Evolutionary conservation across 2,888 invertebrate species (phyloP), one percentile per base, ranked within the genome.

Genomic region (Lepidocyrtinus sp.): DNA sequence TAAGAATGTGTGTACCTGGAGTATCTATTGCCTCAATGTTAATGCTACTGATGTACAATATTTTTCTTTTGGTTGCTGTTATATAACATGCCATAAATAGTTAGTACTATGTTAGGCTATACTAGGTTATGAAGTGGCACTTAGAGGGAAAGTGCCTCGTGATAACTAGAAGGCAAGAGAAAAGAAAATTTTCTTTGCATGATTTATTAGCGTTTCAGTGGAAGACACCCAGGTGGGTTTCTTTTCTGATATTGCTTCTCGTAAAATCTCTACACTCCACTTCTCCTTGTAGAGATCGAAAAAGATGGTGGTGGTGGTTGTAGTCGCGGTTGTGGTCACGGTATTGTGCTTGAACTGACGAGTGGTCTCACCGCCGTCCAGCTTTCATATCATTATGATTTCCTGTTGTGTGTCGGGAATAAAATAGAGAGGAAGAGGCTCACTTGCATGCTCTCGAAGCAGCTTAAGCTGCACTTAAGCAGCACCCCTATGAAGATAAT

Each of bases 151-250:
- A n/a, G 50, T 50, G 64, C 24, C 27, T 5, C 67, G 71, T 79
- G 68, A 79, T 79, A 79, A 79, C 68, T 73, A 36, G 61, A 24
- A 55, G 63, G 1, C 36, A 22, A 24, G 67, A 65, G 67, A 65
- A 74, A 75, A 80, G 70, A 46, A 80, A 80, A 80, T 80, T 74
- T 75, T 80, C 80, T 75, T 80, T 80, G 80, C 80, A 80, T 80
- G 80, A 80, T 80, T 80, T 80, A 80, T 80, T 80, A 80, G 75
- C 59, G 74, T 80, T 80, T 80, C 69, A 64, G 59, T 69, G 69
- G 80, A 80, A 80, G 80, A 80, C 80, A 80, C 80, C 80, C 80
- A 80, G 80, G 80, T 80, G 80, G 80, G 80, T 75, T 80, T 59
- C 80, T 74, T 74, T 24, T 61, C 74, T 74, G 73, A 80, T 80